phyloP scores from a whole-genome alignment of 1,140 invertebrate species.

The Atta colombica region DNA sequence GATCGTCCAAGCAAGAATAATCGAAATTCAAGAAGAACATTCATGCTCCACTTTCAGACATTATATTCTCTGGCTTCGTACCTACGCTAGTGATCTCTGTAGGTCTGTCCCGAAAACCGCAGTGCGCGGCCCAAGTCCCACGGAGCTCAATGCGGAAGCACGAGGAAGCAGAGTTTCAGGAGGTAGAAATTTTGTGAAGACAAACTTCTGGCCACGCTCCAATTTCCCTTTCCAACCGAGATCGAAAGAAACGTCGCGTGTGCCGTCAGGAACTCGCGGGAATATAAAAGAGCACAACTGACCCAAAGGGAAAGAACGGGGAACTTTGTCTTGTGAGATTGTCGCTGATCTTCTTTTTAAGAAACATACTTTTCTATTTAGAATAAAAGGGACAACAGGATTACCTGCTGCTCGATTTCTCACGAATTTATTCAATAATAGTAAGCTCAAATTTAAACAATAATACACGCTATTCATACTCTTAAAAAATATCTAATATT shows the following conservation, averaged over 20 bases:
- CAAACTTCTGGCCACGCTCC: conserved; percentile 59
- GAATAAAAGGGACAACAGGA: conserved; percentile 17
- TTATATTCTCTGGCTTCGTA: conserved; percentile 53
- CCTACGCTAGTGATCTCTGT: conserved; percentile 31
- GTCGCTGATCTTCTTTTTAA: not conserved
- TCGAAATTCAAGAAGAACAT: conserved; percentile 66
- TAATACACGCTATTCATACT: not conserved
- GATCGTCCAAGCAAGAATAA: conserved; percentile 72
- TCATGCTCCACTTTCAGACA: conserved; percentile 62
- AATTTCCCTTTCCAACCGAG: conserved; percentile 27
- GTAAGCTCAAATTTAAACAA: not conserved
- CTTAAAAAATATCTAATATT: not conserved
- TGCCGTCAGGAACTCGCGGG: conserved; percentile 35
- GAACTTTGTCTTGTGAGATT: conserved; percentile 15
- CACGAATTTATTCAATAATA: not conserved
- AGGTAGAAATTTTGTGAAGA: conserved; percentile 56
- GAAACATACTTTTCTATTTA: not conserved
- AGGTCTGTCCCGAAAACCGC: conserved; percentile 52
- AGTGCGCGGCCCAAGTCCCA: conserved; percentile 31
- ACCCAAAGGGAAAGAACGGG: not conserved
- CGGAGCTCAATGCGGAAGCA: conserved; percentile 29
- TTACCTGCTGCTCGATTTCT: not conserved
- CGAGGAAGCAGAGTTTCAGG: conserved; percentile 23
- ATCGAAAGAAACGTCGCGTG: conserved; percentile 56
- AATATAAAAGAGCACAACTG: conserved; percentile 49